A percentile compares a stretch with the other conserved stretches of the same genome.
phyloP scores from a whole-genome alignment of 2,888 invertebrate genomes.

The Drosophila anceps region DNA sequence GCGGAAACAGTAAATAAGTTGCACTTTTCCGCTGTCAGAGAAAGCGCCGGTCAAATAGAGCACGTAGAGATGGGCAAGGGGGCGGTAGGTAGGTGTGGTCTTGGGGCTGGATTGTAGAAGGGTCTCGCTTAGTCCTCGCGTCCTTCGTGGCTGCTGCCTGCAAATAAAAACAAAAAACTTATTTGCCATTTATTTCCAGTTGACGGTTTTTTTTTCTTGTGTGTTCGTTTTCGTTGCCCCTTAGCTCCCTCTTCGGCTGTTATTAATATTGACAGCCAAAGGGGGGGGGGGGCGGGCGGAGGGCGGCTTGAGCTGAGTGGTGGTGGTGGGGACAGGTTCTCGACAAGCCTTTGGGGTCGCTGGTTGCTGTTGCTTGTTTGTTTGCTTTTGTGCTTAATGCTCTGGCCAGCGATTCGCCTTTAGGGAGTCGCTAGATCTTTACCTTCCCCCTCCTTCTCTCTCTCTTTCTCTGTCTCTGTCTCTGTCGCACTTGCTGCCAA shows the following conservation, averaged over 20 bases:
- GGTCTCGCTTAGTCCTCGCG: constrained; percentile 34
- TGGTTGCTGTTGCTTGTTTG: constrained; percentile 42
- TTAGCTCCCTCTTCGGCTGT: constrained; percentile 28
- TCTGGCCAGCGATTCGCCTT: constrained; percentile 46
- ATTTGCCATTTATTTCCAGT: constrained; percentile 76
- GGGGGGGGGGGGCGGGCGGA: neutral
- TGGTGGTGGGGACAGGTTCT: constrained; percentile 32
- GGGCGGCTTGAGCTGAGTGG: neutral
- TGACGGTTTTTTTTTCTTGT: constrained; percentile 51
- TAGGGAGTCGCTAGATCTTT: constrained; percentile 4
- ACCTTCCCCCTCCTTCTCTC: neutral
- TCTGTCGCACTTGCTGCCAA: constrained; percentile 4
- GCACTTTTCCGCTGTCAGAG: constrained; percentile 71
- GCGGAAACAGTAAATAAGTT: constrained; percentile 76
- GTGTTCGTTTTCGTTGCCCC: constrained; percentile 1
- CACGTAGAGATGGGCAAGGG: neutral
- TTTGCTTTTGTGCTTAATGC: constrained; percentile 73
- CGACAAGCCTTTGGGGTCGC: constrained; percentile 54
- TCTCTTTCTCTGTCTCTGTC: neutral
- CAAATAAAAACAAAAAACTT: constrained; percentile 71
- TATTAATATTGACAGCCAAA: constrained; percentile 72
- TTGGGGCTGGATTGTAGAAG: neutral
- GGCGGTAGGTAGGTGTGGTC: neutral
- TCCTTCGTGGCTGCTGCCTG: constrained; percentile 60
- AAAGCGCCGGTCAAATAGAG: constrained; percentile 15